These are phyloP conservation scores for Boloria euphrosyne DNA, from an alignment of 2,888 invertebrate genomes.

Conservation along the genomic window DNA sequence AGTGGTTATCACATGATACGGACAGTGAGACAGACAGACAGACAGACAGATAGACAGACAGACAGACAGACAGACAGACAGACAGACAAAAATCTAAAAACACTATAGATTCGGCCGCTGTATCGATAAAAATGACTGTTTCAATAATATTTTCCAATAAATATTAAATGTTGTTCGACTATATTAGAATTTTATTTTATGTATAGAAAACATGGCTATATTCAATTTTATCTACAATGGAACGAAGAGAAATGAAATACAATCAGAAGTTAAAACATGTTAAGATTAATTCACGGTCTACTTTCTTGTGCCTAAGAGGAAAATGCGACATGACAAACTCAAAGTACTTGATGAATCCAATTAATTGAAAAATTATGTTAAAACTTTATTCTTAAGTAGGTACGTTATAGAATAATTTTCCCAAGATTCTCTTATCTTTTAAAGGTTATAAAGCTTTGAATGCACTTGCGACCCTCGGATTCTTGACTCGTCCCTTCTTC, in stretches of 20 bases:
- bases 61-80: too few relatives aligned
- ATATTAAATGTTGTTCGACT: too few relatives aligned
- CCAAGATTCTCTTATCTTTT: constrained; percentile 7
- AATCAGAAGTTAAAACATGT: constrained; percentile 26
- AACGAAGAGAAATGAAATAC: constrained; percentile 16
- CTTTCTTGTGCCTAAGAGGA: constrained; percentile 24
- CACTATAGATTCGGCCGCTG: too few relatives aligned
- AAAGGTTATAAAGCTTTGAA: constrained; percentile 5
- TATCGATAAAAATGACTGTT: too few relatives aligned
- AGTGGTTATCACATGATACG: too few relatives aligned
- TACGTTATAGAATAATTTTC: constrained; percentile 17
- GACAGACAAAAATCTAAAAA: too few relatives aligned
- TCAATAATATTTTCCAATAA: too few relatives aligned
- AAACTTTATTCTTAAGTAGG: constrained; percentile 20
- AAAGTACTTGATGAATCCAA: constrained; percentile 24
- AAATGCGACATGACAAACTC: constrained; percentile 25
- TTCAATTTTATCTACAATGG: constrained; percentile 21
- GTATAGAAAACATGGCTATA: neutral
- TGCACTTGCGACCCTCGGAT: constrained; percentile 11
- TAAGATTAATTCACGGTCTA: constrained; percentile 23
- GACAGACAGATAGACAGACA: too few relatives aligned
- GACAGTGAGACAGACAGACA: too few relatives aligned
- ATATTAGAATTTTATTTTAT: too few relatives aligned
- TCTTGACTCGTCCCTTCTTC: neutral
- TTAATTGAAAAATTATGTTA: constrained; percentile 25